Conservation (phyloP, 2,888 invertebrate genomes). For the Patella depressa region DNA sequence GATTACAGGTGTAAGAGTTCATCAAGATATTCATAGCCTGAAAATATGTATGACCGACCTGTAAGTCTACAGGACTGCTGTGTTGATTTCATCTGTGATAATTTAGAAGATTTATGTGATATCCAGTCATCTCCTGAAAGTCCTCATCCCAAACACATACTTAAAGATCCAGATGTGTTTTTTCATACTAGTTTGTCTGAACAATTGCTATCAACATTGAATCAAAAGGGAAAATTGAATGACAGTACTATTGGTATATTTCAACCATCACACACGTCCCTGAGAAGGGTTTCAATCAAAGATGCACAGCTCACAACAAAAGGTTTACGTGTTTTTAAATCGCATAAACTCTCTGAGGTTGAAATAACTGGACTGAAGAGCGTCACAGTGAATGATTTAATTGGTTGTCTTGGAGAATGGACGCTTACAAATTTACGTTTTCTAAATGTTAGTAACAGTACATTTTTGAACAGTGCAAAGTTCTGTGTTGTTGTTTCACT, state of each 20-base stretch:
- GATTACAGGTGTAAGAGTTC: too few relatives aligned
- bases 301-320: slow-evolving; percentile 76
- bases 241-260: slow-evolving; percentile 78
- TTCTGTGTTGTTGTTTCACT: slow-evolving; percentile 77
- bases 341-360: slow-evolving; percentile 78
- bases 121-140: slow-evolving; percentile 36
- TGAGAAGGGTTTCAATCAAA: slow-evolving; percentile 76
- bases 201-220: slow-evolving; percentile 73
- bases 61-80: slow-evolving; percentile 78
- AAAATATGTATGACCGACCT: slow-evolving; percentile 77
- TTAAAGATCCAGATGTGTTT: slow-evolving; percentile 61
- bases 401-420: slow-evolving; percentile 80
- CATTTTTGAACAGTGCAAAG: slow-evolving; percentile 77
- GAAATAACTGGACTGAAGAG: slow-evolving; percentile 76
- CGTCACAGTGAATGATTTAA: slow-evolving; percentile 77
- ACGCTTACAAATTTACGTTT: slow-evolving; percentile 77
- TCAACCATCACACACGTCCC: slow-evolving; percentile 76
- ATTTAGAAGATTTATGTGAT: slow-evolving; percentile 75
- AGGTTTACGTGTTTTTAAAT: slow-evolving; percentile 77
- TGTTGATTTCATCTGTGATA: slow-evolving; percentile 78
- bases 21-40: too few relatives aligned
- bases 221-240: slow-evolving; percentile 76
- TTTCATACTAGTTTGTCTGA: slow-evolving; percentile 66
- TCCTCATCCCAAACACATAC: slow-evolving; percentile 49
- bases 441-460: slow-evolving; percentile 77